A percentile compares a stretch with the other conserved stretches of the same genome.
phyloP scores from a whole-genome alignment of 2,113 vertebrate species.

The Callithrix jacchus region DNA sequence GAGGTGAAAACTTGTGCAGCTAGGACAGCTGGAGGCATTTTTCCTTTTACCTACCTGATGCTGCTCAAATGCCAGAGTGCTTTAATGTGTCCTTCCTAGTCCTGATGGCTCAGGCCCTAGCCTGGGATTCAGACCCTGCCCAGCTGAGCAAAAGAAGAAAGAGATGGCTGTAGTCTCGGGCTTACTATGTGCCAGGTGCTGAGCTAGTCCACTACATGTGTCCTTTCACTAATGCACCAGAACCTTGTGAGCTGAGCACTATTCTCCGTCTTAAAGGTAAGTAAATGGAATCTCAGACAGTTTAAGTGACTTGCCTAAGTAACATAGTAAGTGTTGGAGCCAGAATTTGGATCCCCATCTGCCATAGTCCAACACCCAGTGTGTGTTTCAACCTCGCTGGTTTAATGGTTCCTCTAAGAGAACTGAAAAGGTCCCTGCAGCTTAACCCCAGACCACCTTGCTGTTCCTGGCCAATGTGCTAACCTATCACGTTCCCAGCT shows the following conservation, averaged over 20 bases:
- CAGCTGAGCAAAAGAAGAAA: background rate
- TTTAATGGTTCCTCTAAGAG: background rate
- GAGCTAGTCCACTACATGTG: too few relatives aligned
- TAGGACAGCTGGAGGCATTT: background rate
- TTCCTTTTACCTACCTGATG: background rate
- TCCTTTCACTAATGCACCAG: background rate
- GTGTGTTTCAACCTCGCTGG: too few relatives aligned
- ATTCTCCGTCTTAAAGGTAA: background rate
- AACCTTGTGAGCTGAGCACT: background rate
- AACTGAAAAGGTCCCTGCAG: background rate
- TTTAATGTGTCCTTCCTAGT: background rate
- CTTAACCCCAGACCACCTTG: background rate
- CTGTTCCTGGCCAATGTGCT: background rate
- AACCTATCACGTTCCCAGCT: fast-evolving
- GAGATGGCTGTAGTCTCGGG: background rate
- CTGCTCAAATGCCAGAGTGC: background rate
- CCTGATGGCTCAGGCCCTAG: background rate
- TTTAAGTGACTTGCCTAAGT: background rate
- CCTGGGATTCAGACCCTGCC: background rate
- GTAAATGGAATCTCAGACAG: background rate
- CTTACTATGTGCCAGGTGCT: background rate
- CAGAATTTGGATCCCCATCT: background rate
- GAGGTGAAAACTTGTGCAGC: conserved; percentile 8
- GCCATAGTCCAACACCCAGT: background rate
- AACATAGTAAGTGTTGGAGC: background rate